Base-by-base conservation (phyloP, 2,888 invertebrate genomes). In the Neoaliturus tenellus region DNA sequence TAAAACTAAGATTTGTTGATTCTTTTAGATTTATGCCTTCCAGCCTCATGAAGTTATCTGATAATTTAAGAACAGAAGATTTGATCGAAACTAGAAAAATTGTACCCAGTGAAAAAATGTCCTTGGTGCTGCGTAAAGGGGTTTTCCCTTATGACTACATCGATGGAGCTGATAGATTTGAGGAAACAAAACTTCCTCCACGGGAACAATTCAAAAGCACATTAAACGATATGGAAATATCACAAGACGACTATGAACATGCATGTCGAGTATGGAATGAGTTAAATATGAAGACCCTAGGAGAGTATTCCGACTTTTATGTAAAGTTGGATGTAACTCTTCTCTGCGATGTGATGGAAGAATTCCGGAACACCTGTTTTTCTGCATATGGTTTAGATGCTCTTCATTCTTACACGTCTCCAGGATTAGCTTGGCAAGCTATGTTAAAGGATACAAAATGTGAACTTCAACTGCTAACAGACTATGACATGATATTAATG, bases 401-500 rank as follows among this genome's bases (percentile, higher is more conserved):
- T 12, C 80, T 83, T 14, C 80, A 80, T 58, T 83, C 67, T 48
- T 84, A 62, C 33, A 84, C 85, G 4, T 12, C 67, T 25, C 84
- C 84, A 1, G 84, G 85, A 17, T 58, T 84, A 25, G 55, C 80
- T 12, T 85, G 35, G 31, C 33, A 80, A 17, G 85, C 80, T 6
- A 83, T 82, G 51, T 28, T 86, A 8, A 84, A 84, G 69, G 31
- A 81, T 20, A 82, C 83, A 10, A 55, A 69, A 14, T 58, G 85
- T 14, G n/a, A 71, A 17, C 20, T 82, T 1, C 35, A 73, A 28
- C n/a, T 82, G 6, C 20, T 82, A 31, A 89, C 88, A 0, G 89
- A 90, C 83, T 85, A 89, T 17, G 88, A 89, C 82, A 89, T 88
- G 88, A 28, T 89, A 73, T 80, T 88, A 31, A 89, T 90, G 86